Conservation (phyloP, 2,113 vertebrate species). For the Nycticorax nycticorax region DNA sequence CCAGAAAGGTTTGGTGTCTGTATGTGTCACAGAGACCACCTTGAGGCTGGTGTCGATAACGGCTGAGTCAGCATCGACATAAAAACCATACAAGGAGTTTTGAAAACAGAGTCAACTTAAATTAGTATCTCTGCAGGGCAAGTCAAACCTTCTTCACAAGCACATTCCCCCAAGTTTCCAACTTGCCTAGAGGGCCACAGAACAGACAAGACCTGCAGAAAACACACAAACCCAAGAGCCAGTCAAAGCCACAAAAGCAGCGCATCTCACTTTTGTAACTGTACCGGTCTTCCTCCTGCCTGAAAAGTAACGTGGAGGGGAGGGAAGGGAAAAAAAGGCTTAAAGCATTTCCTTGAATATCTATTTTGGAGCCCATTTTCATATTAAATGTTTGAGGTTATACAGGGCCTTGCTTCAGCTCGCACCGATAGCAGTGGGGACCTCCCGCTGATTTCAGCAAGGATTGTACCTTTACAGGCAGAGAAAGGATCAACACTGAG, state of each 20-base stretch:
- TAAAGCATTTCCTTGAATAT: not conserved
- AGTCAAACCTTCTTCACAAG: not conserved
- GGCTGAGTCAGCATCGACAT: not conserved
- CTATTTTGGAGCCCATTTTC: not conserved
- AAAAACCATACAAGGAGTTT: not conserved
- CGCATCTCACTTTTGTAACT: not conserved
- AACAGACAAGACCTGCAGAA: not conserved
- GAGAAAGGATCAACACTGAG: not conserved
- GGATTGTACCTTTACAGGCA: not conserved
- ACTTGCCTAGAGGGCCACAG: not conserved
- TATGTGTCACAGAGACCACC: not conserved
- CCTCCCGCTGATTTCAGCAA: not conserved
- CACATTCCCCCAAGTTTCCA: not conserved
- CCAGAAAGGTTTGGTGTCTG: not conserved
- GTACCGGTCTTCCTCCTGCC: not conserved
- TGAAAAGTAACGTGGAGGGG: fast-evolving
- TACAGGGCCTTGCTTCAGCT: not conserved
- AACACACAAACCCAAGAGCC: not conserved
- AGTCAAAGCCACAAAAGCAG: not conserved
- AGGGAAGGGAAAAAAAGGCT: not conserved
- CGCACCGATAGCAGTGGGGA: fast-evolving
- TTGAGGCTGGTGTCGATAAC: fast-evolving
- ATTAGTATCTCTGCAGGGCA: not conserved
- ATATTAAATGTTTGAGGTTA: not conserved
- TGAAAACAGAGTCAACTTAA: not conserved